Evolutionary conservation across 2,888 invertebrate genomes (phyloP).

Genomic region (Autographa pulchrina): DNA sequence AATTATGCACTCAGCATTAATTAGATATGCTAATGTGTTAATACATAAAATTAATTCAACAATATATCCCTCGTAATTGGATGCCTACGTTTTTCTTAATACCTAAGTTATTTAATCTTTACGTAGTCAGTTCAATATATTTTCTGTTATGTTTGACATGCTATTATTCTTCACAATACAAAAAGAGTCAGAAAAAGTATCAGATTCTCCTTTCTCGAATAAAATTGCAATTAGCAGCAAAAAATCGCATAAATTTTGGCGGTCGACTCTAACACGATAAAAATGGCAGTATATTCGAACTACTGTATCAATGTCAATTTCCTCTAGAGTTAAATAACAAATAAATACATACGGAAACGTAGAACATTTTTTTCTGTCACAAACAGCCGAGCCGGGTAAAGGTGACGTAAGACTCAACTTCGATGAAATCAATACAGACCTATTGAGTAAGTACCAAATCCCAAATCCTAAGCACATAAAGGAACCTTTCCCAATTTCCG

Average conservation of each 20-base stretch:
- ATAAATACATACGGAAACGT: slow-evolving; percentile 18
- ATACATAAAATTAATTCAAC: slow-evolving; percentile 3
- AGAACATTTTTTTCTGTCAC: slow-evolving; percentile 10
- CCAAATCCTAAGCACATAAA: slow-evolving; percentile 24
- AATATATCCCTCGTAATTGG: neutral
- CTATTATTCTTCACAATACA: neutral
- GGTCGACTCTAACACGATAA: slow-evolving; percentile 17
- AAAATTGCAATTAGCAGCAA: no score
- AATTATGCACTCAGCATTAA: slow-evolving; percentile 1
- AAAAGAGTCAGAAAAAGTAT: slow-evolving; percentile 11
- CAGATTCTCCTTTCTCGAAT: slow-evolving; percentile 14
- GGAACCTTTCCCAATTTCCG: slow-evolving; percentile 10
- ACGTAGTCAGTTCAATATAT: neutral
- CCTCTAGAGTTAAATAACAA: slow-evolving; percentile 17
- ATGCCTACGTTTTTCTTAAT: neutral
- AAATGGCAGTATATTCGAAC: slow-evolving; percentile 12
- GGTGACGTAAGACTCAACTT: slow-evolving; percentile 16
- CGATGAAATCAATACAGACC: slow-evolving; percentile 36
- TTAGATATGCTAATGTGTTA: slow-evolving; percentile 2
- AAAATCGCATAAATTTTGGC: no score
- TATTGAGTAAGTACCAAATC: slow-evolving; percentile 7
- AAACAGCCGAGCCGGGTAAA: neutral
- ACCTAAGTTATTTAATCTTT: neutral
- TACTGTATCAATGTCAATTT: slow-evolving; percentile 30
- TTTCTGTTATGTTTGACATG: neutral